These are phyloP conservation scores for Achroia grisella DNA, from an alignment of 1,140 invertebrate species.

Conservation along the genomic window DNA sequence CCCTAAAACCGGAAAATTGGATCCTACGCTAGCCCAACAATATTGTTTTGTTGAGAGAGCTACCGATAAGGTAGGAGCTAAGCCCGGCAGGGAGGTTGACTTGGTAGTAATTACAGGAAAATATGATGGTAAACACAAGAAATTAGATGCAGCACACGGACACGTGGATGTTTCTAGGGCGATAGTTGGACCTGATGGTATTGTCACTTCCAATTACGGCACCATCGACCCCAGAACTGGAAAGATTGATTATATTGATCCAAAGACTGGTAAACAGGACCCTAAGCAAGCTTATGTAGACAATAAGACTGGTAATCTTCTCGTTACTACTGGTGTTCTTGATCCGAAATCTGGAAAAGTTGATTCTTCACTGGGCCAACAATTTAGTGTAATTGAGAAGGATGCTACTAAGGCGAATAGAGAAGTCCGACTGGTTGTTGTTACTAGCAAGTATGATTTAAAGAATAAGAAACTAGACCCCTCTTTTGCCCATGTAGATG, in stretches of 20 bases:
- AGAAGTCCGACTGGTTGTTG: constrained; percentile 73
- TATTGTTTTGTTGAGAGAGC: constrained; percentile 70
- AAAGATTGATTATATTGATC: constrained; percentile 74
- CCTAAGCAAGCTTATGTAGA: constrained; percentile 73
- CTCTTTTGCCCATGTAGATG: constrained; percentile 73
- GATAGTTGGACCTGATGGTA: constrained; percentile 69
- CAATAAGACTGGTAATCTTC: constrained; percentile 75
- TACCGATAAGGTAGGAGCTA: constrained; percentile 50
- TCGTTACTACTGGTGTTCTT: constrained; percentile 69
- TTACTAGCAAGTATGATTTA: constrained; percentile 75
- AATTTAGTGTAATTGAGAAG: constrained; percentile 73
- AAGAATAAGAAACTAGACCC: constrained; percentile 74
- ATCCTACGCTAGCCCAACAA: constrained; percentile 71
- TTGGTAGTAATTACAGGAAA: constrained; percentile 75
- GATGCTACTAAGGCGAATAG: constrained; percentile 74
- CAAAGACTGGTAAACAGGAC: constrained; percentile 74
- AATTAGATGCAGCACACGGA: constrained; percentile 73
- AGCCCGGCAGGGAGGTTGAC: constrained; percentile 65
- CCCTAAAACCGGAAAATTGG: constrained; percentile 74
- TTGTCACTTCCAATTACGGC: constrained; percentile 74
- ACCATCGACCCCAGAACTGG: constrained; percentile 71
- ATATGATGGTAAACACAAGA: constrained; percentile 76
- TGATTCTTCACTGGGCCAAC: constrained; percentile 71
- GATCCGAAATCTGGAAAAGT: constrained; percentile 75
- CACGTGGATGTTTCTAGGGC: constrained; percentile 75